phyloP scores from a whole-genome alignment of 1,140 invertebrate species.

The Drosophila pallidifrons region DNA sequence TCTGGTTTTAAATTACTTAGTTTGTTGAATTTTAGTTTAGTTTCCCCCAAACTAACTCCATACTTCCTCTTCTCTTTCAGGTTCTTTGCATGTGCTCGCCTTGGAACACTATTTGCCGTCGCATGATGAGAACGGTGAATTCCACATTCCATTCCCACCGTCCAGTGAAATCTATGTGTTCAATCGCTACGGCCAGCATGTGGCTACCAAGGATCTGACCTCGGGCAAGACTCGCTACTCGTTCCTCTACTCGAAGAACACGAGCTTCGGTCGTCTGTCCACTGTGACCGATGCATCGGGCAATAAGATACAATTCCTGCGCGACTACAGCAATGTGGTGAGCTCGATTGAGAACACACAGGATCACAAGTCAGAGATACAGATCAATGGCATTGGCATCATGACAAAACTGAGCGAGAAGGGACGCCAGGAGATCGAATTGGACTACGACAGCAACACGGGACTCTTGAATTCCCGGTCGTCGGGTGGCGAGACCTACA shows the following conservation, averaged over 20 bases:
- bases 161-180: slow-evolving; percentile 98
- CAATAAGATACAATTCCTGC: slow-evolving; percentile 95
- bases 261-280: slow-evolving; percentile 96
- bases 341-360: slow-evolving; percentile 97
- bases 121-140: slow-evolving; percentile 95
- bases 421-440: slow-evolving; percentile 91
- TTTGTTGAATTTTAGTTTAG: too few species aligned
- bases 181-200: slow-evolving; percentile 97
- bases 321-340: slow-evolving; percentile 95
- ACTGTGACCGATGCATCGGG: slow-evolving; percentile 96
- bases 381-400: slow-evolving; percentile 94
- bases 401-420: slow-evolving; percentile 93
- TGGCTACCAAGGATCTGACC: slow-evolving; percentile 95
- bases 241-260: slow-evolving; percentile 98
- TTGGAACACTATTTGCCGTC: slow-evolving; percentile 95
- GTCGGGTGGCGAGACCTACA: slow-evolving; percentile 93
- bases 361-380: slow-evolving; percentile 95
- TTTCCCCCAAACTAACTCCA: neutral
- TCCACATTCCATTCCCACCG: slow-evolving; percentile 95
- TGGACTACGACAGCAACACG: slow-evolving; percentile 93
- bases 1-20: too few species aligned
- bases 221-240: slow-evolving; percentile 96
- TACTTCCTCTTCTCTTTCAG: slow-evolving; percentile 64
- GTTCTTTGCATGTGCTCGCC: slow-evolving; percentile 94
- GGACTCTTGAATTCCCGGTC: slow-evolving; percentile 92